Evolutionary conservation across 2,888 invertebrate genomes (phyloP).

Genomic region (Unio delphinus): DNA sequence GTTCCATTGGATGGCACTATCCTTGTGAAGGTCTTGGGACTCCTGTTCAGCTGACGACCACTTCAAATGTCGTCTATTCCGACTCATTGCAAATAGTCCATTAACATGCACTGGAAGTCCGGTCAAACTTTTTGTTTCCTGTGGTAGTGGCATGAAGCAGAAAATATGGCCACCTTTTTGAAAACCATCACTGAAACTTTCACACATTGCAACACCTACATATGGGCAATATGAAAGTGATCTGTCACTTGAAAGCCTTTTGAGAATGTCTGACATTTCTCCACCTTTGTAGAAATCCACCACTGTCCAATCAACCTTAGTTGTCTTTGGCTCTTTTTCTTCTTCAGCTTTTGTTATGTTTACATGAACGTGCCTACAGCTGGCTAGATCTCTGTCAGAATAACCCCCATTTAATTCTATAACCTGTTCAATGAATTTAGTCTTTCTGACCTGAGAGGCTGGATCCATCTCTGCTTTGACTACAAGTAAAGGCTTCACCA

Average conservation of each 20-base stretch:
- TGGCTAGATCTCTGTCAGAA: no score
- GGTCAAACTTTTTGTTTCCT: slow-evolving; percentile 49
- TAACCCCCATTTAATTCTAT: no score
- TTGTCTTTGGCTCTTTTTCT: not conserved
- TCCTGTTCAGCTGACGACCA: slow-evolving; percentile 58
- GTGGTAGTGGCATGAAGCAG: slow-evolving; percentile 63
- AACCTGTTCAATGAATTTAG: no score
- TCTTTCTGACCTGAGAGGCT: no score
- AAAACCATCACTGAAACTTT: not conserved
- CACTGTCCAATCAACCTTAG: slow-evolving; percentile 31
- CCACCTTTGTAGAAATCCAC: slow-evolving; percentile 36
- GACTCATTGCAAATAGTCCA: slow-evolving; percentile 63
- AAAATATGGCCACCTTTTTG: slow-evolving; percentile 49
- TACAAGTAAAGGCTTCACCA: no score
- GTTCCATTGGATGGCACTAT: slow-evolving; percentile 58
- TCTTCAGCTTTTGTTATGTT: not conserved
- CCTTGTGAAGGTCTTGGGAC: slow-evolving; percentile 19
- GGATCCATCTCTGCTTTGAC: no score
- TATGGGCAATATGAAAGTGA: slow-evolving; percentile 26
- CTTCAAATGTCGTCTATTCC: slow-evolving; percentile 63
- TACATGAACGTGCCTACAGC: no score
- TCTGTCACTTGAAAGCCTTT: slow-evolving; percentile 15
- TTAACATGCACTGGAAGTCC: slow-evolving; percentile 67
- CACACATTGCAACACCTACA: slow-evolving; percentile 22
- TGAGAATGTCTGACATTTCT: slow-evolving; percentile 26